Evolutionary conservation across 2,113 vertebrate genomes (phyloP).

Genomic region (Tichodroma muraria): DNA sequence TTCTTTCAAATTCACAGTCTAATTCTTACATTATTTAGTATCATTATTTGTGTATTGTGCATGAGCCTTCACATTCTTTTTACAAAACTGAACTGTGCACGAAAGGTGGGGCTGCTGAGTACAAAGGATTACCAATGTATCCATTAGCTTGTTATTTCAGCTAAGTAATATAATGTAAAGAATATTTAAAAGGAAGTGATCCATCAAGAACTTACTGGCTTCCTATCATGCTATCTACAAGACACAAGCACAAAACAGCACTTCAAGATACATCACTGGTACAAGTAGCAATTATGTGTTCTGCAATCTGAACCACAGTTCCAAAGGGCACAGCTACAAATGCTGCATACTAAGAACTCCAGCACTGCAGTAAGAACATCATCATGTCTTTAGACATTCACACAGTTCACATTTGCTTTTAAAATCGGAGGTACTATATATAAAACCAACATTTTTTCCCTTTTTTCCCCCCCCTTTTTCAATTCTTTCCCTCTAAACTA

Average conservation of each 20-base stretch:
- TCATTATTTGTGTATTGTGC: background rate
- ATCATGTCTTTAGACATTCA: background rate
- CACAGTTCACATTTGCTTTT: background rate
- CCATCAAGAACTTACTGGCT: background rate
- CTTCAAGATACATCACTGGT: background rate
- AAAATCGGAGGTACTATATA: background rate
- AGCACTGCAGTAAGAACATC: background rate
- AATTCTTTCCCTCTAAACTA: background rate
- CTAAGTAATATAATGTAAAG: background rate
- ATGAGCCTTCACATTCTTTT: background rate
- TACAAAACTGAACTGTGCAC: background rate
- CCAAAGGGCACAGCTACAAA: background rate
- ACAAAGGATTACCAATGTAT: background rate
- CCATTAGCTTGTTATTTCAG: background rate
- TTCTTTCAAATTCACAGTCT: background rate
- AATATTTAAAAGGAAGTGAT: background rate
- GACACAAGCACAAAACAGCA: background rate
- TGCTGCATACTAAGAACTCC: background rate
- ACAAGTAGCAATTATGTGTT: background rate
- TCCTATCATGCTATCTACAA: background rate
- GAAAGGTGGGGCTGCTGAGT: background rate
- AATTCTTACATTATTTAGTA: background rate
- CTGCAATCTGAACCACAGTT: background rate
- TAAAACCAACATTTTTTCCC: background rate
- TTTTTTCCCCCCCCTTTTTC: background rate